phyloP scores from a whole-genome alignment of 2,888 invertebrate species.

The Amphipoea oculea region DNA sequence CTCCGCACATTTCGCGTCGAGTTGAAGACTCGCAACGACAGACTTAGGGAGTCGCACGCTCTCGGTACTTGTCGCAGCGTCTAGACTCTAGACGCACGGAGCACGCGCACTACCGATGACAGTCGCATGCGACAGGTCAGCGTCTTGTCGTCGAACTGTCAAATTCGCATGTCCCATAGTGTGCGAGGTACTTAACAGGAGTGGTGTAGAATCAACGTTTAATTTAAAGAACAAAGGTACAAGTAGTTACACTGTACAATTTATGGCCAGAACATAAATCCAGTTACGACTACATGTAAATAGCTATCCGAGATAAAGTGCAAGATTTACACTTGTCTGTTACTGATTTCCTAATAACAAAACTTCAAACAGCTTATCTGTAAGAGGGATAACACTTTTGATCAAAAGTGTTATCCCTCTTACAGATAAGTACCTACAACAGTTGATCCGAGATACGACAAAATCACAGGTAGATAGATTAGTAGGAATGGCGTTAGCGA shows the following conservation, averaged over 20 bases:
- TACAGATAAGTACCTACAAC: no score
- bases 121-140: neutral
- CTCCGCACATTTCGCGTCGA: neutral
- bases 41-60: neutral
- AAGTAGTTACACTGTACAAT: neutral
- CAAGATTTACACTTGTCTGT: constrained; percentile 21
- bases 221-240: neutral
- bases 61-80: neutral
- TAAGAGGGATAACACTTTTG: neutral
- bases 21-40: no score
- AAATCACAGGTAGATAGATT: neutral
- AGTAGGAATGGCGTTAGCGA: neutral
- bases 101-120: neutral
- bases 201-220: neutral
- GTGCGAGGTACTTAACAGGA: no score
- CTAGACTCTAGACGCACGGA: neutral
- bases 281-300: neutral
- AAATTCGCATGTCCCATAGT: neutral
- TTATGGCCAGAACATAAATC: constrained; percentile 17
- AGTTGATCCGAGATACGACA: neutral
- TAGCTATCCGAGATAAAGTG: neutral
- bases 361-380: constrained; percentile 13
- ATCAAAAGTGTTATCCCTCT: constrained; percentile 25
- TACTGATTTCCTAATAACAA: constrained; percentile 14
- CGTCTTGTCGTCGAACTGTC: neutral